Conservation (phyloP, 2,888 invertebrate genomes). For the Sycophila texana region DNA sequence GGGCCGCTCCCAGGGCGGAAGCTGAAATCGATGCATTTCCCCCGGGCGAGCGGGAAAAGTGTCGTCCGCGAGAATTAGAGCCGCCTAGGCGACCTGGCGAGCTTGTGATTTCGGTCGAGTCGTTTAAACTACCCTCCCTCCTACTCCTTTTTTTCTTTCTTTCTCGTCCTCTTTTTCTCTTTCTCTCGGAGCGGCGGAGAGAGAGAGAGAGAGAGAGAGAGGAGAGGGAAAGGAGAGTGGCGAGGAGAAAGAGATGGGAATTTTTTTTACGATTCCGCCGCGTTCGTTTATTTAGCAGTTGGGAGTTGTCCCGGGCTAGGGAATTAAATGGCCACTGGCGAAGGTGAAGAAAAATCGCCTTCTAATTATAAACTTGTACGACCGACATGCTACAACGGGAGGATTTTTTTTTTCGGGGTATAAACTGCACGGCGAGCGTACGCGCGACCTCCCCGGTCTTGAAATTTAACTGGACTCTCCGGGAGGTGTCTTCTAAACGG, state of each 20-base stretch:
- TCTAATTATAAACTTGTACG: conserved; percentile 12
- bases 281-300: conserved; percentile 12
- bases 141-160: too few species aligned
- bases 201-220: background rate
- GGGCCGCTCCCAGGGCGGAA: conserved; percentile 20
- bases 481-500: conserved; percentile 18
- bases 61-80: background rate
- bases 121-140: background rate
- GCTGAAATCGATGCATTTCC: conserved; percentile 33
- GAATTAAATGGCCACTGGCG: background rate
- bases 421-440: background rate
- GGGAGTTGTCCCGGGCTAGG: background rate
- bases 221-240: background rate
- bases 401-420: background rate
- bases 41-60: background rate
- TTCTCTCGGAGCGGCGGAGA: background rate
- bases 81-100: background rate
- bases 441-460: conserved; percentile 3
- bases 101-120: background rate
- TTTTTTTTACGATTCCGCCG: too few species aligned
- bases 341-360: conserved; percentile 10
- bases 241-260: background rate
- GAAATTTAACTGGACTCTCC: conserved; percentile 22
- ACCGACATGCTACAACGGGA: background rate
- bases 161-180: too few species aligned